Percentiles rank a stretch among this genome's conserved stretches.
Conservation (phyloP, 2,888 invertebrate species). For the Caenorhabditis imperialis region DNA sequence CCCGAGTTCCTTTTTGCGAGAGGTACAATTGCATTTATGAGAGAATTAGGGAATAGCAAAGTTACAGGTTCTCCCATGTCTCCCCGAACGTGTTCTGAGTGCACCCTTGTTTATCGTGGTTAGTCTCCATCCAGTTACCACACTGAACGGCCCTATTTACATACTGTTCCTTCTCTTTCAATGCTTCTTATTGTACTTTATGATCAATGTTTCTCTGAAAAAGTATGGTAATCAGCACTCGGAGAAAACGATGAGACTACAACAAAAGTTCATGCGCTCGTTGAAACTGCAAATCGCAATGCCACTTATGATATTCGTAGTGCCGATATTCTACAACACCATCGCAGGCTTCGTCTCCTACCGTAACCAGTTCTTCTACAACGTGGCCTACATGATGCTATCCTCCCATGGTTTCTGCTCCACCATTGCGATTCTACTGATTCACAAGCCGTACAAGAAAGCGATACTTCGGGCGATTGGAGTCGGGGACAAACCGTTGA, state of each 20-base stretch:
- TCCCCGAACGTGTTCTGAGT: background rate
- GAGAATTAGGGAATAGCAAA: no score
- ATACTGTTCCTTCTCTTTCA: background rate
- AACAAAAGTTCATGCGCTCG: background rate
- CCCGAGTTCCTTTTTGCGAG: no score
- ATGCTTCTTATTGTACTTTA: background rate
- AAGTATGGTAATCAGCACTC: background rate
- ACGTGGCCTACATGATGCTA: background rate
- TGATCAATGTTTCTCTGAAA: background rate
- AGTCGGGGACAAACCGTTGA: no score
- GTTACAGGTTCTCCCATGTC: conserved; percentile 3
- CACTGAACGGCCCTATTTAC: background rate
- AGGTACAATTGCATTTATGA: background rate
- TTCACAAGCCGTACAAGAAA: background rate
- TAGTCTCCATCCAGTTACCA: no score
- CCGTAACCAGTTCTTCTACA: background rate
- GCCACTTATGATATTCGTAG: background rate
- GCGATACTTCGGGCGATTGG: no score
- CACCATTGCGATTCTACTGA: background rate
- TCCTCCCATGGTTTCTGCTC: conserved; percentile 3
- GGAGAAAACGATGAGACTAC: background rate
- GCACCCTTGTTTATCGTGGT: background rate
- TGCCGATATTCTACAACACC: background rate
- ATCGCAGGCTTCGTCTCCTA: background rate
- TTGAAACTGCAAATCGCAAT: background rate